These are phyloP conservation scores for Drosophila micromelanica DNA, from an alignment of 1,140 invertebrate genomes.

Conservation along the genomic window DNA sequence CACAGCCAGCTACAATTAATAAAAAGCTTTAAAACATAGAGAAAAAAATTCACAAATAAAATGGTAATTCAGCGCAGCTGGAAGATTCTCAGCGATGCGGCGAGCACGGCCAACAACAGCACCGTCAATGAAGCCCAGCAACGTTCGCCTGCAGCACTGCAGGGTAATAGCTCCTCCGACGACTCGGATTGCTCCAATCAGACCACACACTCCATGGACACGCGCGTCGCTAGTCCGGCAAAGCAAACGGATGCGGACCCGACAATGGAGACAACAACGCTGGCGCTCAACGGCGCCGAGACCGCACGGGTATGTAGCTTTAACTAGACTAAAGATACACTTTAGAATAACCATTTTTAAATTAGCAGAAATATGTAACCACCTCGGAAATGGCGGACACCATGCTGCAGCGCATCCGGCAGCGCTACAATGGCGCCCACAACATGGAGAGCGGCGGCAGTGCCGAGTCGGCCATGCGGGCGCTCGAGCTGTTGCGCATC, in stretches of 20 bases:
- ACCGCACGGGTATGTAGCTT: constrained; percentile 38
- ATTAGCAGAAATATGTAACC: constrained; percentile 74
- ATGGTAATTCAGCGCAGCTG: constrained; percentile 83
- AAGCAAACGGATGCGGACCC: constrained; percentile 43
- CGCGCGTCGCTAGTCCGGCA: constrained; percentile 67
- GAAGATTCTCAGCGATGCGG: constrained; percentile 76
- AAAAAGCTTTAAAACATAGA: constrained; percentile 27
- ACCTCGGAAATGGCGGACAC: constrained; percentile 78
- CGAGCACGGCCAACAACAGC: constrained; percentile 43
- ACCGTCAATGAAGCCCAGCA: constrained; percentile 53
- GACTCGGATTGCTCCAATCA: constrained; percentile 83
- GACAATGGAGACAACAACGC: constrained; percentile 7
- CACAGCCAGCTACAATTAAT: constrained; percentile 35
- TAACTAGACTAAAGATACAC: not conserved
- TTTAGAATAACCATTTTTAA: no score
- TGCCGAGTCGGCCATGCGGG: constrained; percentile 85
- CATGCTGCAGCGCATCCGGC: constrained; percentile 69
- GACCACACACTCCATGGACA: constrained; percentile 80
- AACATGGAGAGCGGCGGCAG: constrained; percentile 61
- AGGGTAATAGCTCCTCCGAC: constrained; percentile 73
- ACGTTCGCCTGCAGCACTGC: constrained; percentile 63
- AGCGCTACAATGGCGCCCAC: constrained; percentile 63
- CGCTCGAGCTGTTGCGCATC: constrained; percentile 87
- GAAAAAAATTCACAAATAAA: not conserved
- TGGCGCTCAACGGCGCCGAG: constrained; percentile 40